These are phyloP conservation scores for Scrobipalpa costella DNA, from an alignment of 2,888 invertebrate species.

Conservation along the genomic window DNA sequence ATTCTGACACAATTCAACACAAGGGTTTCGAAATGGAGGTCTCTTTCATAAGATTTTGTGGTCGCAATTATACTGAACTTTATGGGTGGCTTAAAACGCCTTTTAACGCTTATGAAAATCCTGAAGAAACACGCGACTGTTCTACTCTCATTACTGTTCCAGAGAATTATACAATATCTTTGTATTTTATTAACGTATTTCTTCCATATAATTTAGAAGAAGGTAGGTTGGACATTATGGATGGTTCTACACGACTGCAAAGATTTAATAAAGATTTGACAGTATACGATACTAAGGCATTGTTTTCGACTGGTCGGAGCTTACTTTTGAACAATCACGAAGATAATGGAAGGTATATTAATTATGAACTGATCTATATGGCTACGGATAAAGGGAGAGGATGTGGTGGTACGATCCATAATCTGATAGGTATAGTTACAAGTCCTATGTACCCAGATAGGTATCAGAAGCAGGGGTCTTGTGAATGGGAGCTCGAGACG, in stretches of 20 bases:
- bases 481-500: conserved; percentile 71
- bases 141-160: conserved; percentile 84
- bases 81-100: conserved; percentile 83
- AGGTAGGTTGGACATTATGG: conserved; percentile 63
- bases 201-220: conserved; percentile 43
- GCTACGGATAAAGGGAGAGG: conserved; percentile 66
- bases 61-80: conserved; percentile 84
- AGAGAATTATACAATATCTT: conserved; percentile 84
- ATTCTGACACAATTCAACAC: conserved; percentile 49
- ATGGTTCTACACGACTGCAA: conserved; percentile 53
- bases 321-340: conserved; percentile 79
- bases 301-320: conserved; percentile 86
- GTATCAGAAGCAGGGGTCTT: conserved; percentile 55
- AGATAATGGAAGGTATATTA: conserved; percentile 43
- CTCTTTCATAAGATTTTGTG: conserved; percentile 40
- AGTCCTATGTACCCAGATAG: conserved; percentile 67
- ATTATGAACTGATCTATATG: conserved; percentile 61
- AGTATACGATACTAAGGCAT: conserved; percentile 31
- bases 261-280: conserved; percentile 42
- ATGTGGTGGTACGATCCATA: conserved; percentile 64
- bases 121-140: conserved; percentile 68
- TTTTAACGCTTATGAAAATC: too few species aligned
- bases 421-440: conserved; percentile 56
- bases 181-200: conserved; percentile 75
- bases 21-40: conserved; percentile 86